Base-by-base conservation (phyloP, 2,797 vertebrate genomes). In the Enteromius paludinosus region DNA sequence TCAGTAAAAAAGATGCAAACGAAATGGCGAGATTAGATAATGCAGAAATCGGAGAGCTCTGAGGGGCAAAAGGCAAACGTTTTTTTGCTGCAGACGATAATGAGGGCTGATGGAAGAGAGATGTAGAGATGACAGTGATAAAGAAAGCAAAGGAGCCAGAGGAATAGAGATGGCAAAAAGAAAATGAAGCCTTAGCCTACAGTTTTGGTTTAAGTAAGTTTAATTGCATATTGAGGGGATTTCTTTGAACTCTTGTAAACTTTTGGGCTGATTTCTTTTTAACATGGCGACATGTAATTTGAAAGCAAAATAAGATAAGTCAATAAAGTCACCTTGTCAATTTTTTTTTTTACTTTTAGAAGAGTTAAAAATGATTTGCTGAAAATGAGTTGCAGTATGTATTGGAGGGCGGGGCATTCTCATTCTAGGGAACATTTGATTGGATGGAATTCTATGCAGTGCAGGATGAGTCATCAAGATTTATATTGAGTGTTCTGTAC, bases 1-100 rank as follows among this genome's bases (percentile, higher is more conserved):
- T 35, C 25, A 38, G 38, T 70, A 52, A 88, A 33, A 70, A 52
- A 70, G 47, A 52, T 41, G 43, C 45, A 43, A 41, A 41, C 70
- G 64, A 82, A 76, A 71, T 49, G 14, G 11, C 74, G 28, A 83
- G 70, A 87, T 77, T 81, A 74, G 72, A 76, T 69, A 43, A 74
- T 70, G 33, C 23, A 38, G 79, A 65, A 52, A 83, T 83, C 73
- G 72, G 74, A 75, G 86, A 69, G 43, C 3, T 43, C 73, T 54
- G 20, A 73, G 71, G 73, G 52, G 54, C 59, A 73, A 83, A 56
- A 74, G 56, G 35, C 25, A 79, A 56, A 72, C 43, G 18, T 41
- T 73, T 64, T 49, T 47, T 52, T 75, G 77, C 66, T 82, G 75
- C 11, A 84, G 59, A 84, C 73, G 78, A 43, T 59, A 45, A 62